phyloP scores from a whole-genome alignment of 2,888 invertebrate genomes.

The Ptilodon capucinus region DNA sequence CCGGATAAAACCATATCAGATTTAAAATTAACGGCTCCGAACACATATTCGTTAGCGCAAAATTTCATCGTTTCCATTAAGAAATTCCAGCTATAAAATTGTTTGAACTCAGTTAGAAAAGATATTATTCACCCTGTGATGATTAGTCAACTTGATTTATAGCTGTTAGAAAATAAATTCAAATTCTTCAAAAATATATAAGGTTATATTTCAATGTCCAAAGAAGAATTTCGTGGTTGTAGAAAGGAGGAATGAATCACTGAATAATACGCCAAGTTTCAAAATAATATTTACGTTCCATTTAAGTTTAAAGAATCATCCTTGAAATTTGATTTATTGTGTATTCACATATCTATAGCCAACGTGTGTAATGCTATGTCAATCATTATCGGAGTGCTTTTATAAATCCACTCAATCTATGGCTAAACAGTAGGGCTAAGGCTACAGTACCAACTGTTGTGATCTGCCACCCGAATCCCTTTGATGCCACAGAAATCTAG shows the following conservation, averaged over 20 bases:
- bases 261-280: conserved; percentile 9
- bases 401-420: no score
- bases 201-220: conserved; percentile 13
- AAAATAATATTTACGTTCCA: neutral
- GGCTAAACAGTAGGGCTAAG: neutral
- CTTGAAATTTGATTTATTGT: neutral
- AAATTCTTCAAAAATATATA: conserved; percentile 19
- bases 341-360: neutral
- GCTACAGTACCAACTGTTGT: neutral
- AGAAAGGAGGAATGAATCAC: conserved; percentile 15
- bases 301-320: neutral
- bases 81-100: conserved; percentile 20
- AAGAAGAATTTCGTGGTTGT: conserved; percentile 5
- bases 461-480: neutral
- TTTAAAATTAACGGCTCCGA: neutral
- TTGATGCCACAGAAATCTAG: neutral
- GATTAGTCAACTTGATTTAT: conserved; percentile 31
- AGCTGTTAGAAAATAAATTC: conserved; percentile 20
- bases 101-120: conserved; percentile 4
- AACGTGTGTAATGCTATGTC: neutral
- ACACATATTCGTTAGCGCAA: conserved; percentile 4
- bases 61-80: conserved; percentile 23
- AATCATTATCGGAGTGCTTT: no score
- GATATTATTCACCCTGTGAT: conserved; percentile 32
- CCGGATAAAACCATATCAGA: neutral